These are phyloP conservation scores for Planiliza haematocheilus DNA, from an alignment of 2,113 vertebrate genomes.

Conservation along the genomic window DNA sequence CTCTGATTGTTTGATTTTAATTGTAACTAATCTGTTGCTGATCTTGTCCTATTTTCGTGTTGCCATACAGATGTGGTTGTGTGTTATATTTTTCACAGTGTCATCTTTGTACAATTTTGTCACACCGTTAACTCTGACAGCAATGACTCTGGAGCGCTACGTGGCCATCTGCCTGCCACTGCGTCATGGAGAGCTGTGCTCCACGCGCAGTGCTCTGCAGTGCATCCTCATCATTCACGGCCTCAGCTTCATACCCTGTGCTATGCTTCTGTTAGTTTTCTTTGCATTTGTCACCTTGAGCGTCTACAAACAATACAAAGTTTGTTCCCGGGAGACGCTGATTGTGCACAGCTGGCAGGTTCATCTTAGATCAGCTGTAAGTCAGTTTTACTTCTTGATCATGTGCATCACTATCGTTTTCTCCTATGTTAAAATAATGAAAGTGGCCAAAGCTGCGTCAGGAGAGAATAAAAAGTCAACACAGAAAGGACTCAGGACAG, in stretches of 20 bases:
- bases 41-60: accelerated
- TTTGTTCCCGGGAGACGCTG: conserved; percentile 48
- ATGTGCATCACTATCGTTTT: conserved; percentile 62
- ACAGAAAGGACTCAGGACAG: conserved; percentile 69
- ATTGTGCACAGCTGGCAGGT: conserved; percentile 57
- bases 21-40: conserved; percentile 34
- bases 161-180: conserved; percentile 62
- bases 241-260: conserved; percentile 30
- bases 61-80: conserved; percentile 21
- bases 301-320: neutral
- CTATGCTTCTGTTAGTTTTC: neutral
- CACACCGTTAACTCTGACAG: conserved; percentile 49
- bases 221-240: conserved; percentile 42
- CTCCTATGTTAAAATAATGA: conserved; percentile 66
- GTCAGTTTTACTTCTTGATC: conserved; percentile 63
- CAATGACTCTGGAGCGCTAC: conserved; percentile 28
- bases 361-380: conserved; percentile 29
- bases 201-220: neutral
- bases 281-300: neutral
- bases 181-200: conserved; percentile 62
- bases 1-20: conserved; percentile 51
- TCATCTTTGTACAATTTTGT: neutral
- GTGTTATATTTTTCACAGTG: conserved; percentile 15
- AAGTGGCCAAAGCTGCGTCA: conserved; percentile 61
- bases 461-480: conserved; percentile 51